Evolutionary conservation across 2,888 invertebrate genomes (phyloP).

Genomic region (Smittia aterrima): DNA sequence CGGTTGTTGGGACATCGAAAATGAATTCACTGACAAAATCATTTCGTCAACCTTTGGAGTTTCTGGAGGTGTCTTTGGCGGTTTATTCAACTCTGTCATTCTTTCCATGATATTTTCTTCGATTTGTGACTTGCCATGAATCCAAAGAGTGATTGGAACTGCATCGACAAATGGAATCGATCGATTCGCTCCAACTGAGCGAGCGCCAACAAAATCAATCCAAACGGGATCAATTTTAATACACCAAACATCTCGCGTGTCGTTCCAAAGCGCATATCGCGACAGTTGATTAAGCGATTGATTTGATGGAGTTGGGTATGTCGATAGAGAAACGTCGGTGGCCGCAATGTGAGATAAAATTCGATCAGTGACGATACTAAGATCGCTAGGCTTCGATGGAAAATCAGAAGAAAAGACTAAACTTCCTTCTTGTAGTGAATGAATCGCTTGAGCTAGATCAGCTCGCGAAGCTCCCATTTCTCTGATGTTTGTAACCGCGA

Average conservation of each 20-base stretch:
- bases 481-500: slow-evolving; percentile 67
- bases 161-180: slow-evolving; percentile 81
- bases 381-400: slow-evolving; percentile 67
- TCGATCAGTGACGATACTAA: slow-evolving; percentile 77
- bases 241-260: slow-evolving; percentile 86
- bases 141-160: slow-evolving; percentile 84
- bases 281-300: slow-evolving; percentile 50
- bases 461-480: slow-evolving; percentile 63
- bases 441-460: slow-evolving; percentile 75
- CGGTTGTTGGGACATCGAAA: neutral
- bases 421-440: slow-evolving; percentile 72
- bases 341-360: slow-evolving; percentile 70
- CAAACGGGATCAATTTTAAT: slow-evolving; percentile 85
- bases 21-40: slow-evolving; percentile 34
- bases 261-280: slow-evolving; percentile 69
- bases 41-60: slow-evolving; percentile 12
- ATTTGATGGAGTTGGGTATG: slow-evolving; percentile 38
- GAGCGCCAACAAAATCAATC: slow-evolving; percentile 86
- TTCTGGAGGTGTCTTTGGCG: neutral
- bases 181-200: slow-evolving; percentile 69
- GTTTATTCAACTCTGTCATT: slow-evolving; percentile 16
- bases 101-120: slow-evolving; percentile 29
- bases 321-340: slow-evolving; percentile 40
- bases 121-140: slow-evolving; percentile 54
- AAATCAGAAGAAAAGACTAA: slow-evolving; percentile 76